Evolutionary conservation across 2,797 vertebrate genomes (phyloP).

Genomic region (Oreonectes daqikongensis): DNA sequence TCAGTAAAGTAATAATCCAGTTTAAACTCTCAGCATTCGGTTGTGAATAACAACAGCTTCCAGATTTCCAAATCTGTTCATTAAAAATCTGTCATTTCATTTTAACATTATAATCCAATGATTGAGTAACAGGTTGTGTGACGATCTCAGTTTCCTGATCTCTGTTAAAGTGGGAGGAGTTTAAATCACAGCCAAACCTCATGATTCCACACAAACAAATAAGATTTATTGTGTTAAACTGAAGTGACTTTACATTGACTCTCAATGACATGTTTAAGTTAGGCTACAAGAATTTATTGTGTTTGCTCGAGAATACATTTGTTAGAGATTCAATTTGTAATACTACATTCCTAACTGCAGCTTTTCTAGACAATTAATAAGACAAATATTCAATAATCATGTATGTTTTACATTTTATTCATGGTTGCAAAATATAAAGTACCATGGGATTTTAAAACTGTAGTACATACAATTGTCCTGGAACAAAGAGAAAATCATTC

Average conservation of each 20-base stretch:
- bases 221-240: background rate
- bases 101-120: background rate
- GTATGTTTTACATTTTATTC: conserved; percentile 82
- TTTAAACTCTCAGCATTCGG: background rate
- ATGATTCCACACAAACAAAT: background rate
- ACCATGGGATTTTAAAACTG: conserved; percentile 71
- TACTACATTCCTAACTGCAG: too few relatives aligned
- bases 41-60: background rate
- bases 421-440: conserved; percentile 83
- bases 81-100: background rate
- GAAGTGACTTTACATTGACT: too few relatives aligned
- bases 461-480: conserved; percentile 73
- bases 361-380: background rate
- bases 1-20: background rate
- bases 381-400: background rate
- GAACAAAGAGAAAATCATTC: conserved; percentile 68
- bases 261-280: too few relatives aligned
- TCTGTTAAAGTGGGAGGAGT: background rate
- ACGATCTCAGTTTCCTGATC: background rate
- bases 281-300: too few relatives aligned
- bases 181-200: background rate
- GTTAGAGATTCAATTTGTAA: too few relatives aligned
- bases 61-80: background rate
- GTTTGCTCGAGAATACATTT: too few relatives aligned
- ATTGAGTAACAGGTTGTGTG: background rate